Base-by-base conservation (phyloP, 1,140 invertebrate genomes). In the Pararge aegeria region DNA sequence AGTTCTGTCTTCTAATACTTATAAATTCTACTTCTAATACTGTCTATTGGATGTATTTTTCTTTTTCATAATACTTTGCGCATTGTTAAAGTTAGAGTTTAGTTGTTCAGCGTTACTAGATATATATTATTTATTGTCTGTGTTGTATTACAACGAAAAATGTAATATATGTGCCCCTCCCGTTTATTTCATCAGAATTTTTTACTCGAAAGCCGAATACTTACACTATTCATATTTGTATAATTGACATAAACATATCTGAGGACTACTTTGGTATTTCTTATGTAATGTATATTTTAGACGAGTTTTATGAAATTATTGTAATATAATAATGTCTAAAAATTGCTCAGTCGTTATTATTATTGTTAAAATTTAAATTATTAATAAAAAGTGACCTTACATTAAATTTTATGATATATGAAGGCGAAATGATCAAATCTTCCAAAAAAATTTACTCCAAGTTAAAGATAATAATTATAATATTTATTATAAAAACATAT, bases 81-180 rank as follows among this genome's bases (percentile, higher is more conserved):
- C 56, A 56, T 64, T 74, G 66, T 78, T 70, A 65, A 66, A 69
- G 57, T 73, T 84, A 82, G 75, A 56, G 64, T 71, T 73, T 84
- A 84, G 76, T 81, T 81, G 78, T 87, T 85, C 81, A 87, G 78
- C 77, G 72, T 89, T 83, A 64, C 79, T 81, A 84, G 78, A 86
- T 77, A 78, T 85, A 76, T 86, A 83, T 83, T 84, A 83, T 86
- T 84, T 82, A 77, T 74, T 80, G 72, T 68, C 65, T 70, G 58
- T 80, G 66, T 80, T 76, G 68, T 80, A 75, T 78, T 72, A 76
- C 81, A 84, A 84, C 82, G 78, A 83, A 85, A 75, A 2, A 2
- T 70, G 68, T 73, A 68, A 49, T 55, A 34, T 30, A 21, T 61
- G 59, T 53, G 34, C 12, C 59, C 60, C 38, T 60, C 44, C 49